Evolutionary conservation across 2,113 vertebrate genomes (phyloP), one percentile per base, ranked within the genome.

Genomic region (Podarcis muralis): DNA sequence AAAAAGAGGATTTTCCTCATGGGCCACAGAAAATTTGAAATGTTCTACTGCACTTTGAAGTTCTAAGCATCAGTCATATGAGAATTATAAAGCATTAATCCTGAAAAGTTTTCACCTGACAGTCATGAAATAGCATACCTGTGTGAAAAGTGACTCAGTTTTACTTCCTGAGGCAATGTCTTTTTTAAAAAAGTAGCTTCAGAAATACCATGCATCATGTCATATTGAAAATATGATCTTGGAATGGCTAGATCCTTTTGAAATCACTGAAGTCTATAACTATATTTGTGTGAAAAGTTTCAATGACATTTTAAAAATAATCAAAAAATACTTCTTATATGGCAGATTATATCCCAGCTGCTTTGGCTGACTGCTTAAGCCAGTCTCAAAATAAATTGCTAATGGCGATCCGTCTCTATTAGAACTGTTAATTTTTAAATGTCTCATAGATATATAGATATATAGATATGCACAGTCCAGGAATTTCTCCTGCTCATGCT

Each of bases 51-150:
- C 25, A 88, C 97, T 97, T 97, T 97, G 97, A 97, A 96, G 97
- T 97, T 96, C 95, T 96, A 96, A 95, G 95, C 95, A 95, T 95
- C 93, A 95, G 91, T 92, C 93, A 83, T 95, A 90, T 93, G 95
- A 97, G 96, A 97, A 96, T 97, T 97, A 97, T 93, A 97, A 97
- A 96, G 95, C 96, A 95, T 96, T 97, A 97, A 97, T 96, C 95
- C 96, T 96, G 95, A 96, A 96, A 94, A 96, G 92, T 95, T 97
- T 96, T 94, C 89, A 96, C 96, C 95, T 96, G 96, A 96, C 95
- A 95, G 91, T 97, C 96, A 96, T 95, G 96, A 95, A 97, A 97
- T 96, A 95, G 93, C 93, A 92, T 93, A 95, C 91, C 94, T 95
- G 77, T 96, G 91, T 96, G 96, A 95, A 96, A 97, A 97, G 93